Conservation (phyloP, 1,140 invertebrate species). For the Cotesia glomerata region DNA sequence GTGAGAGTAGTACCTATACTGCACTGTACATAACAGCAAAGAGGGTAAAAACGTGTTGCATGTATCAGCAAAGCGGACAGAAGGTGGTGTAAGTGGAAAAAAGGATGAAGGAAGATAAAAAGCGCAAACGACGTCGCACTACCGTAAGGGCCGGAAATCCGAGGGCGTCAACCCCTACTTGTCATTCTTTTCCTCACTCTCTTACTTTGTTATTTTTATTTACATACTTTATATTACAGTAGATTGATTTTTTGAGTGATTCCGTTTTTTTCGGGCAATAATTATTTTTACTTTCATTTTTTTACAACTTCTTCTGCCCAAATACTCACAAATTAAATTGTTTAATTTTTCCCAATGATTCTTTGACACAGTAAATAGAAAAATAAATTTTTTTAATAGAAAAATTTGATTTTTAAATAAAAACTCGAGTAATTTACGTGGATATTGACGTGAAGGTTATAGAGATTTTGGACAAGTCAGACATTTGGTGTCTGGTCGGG, state of each 20-base stretch:
- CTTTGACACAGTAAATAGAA: too few relatives aligned
- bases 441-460: too few relatives aligned
- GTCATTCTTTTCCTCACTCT: slow-evolving; percentile 29
- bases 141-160: slow-evolving; percentile 55
- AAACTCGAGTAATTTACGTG: too few relatives aligned
- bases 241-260: slow-evolving; percentile 49
- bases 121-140: slow-evolving; percentile 4
- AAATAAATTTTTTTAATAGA: too few relatives aligned
- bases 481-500: slow-evolving; percentile 2
- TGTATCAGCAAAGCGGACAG: slow-evolving; percentile 34
- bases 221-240: slow-evolving; percentile 52
- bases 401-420: too few relatives aligned
- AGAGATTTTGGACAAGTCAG: neutral
- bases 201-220: slow-evolving; percentile 46
- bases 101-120: slow-evolving; percentile 18
- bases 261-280: slow-evolving; percentile 33
- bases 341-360: too few relatives aligned
- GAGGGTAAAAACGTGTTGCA: slow-evolving; percentile 29
- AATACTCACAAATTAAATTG: too few relatives aligned
- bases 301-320: too few relatives aligned
- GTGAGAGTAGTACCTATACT: slow-evolving; percentile 27
- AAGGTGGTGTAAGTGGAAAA: slow-evolving; percentile 24
- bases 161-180: slow-evolving; percentile 56
- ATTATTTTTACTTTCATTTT: too few relatives aligned
- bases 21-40: neutral